Evolutionary conservation across 1,140 invertebrate species (phyloP).

Genomic region (Aphaenogaster floridana): DNA sequence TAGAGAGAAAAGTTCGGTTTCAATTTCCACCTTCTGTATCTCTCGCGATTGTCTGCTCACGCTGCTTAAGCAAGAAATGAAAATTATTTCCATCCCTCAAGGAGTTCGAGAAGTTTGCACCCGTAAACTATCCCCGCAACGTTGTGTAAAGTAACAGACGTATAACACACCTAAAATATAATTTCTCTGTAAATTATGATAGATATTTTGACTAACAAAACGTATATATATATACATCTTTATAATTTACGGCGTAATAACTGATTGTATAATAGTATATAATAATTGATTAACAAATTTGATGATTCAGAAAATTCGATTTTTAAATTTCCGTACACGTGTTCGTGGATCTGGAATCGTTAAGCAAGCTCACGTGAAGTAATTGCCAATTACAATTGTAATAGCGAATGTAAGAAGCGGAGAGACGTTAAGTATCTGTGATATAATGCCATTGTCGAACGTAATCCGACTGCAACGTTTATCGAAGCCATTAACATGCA

Average conservation of each 20-base stretch:
- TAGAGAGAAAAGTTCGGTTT: slow-evolving; percentile 49
- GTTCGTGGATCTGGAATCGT: slow-evolving; percentile 1
- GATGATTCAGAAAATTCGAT: background rate
- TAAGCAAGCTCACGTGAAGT: slow-evolving; percentile 32
- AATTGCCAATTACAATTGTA: slow-evolving; percentile 44
- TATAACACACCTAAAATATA: slow-evolving; percentile 17
- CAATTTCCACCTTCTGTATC: slow-evolving; percentile 42
- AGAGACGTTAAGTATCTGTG: slow-evolving; percentile 44
- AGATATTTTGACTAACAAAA: slow-evolving; percentile 14
- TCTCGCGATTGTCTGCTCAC: slow-evolving; percentile 16
- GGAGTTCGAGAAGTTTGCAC: slow-evolving; percentile 32
- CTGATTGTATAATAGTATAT: background rate
- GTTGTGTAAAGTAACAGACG: slow-evolving; percentile 16
- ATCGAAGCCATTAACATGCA: slow-evolving; percentile 47
- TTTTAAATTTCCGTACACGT: background rate
- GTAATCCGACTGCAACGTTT: slow-evolving; percentile 54
- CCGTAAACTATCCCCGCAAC: slow-evolving; percentile 6
- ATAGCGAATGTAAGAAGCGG: slow-evolving; percentile 31
- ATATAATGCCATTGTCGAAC: slow-evolving; percentile 44
- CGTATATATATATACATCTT: background rate
- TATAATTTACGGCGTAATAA: background rate
- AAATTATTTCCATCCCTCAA: slow-evolving; percentile 59
- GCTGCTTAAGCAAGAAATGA: slow-evolving; percentile 14
- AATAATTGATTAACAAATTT: slow-evolving; percentile 3
- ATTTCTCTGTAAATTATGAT: slow-evolving; percentile 11